phyloP scores from a whole-genome alignment of 2,113 vertebrate species.

The Otis tarda region DNA sequence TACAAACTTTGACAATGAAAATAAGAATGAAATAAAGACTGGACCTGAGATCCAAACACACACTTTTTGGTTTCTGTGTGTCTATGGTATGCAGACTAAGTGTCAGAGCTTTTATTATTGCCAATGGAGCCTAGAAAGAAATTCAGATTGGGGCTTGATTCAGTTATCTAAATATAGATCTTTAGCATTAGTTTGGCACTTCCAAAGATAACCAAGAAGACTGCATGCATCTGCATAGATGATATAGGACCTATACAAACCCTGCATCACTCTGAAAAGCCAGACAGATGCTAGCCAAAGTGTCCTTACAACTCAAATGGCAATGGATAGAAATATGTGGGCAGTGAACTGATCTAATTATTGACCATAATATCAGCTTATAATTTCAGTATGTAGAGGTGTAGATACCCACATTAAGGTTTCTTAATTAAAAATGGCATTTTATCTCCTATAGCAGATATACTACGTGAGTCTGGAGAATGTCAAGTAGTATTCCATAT shows the following conservation, averaged over 20 bases:
- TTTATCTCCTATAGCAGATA: neutral
- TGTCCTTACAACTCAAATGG: neutral
- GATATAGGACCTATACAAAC: neutral
- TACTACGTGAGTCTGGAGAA: neutral
- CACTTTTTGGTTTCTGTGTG: neutral
- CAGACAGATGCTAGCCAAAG: neutral
- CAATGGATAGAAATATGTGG: neutral
- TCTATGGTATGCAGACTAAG: neutral
- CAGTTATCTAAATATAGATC: neutral
- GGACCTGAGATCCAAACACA: neutral
- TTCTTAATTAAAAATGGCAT: neutral
- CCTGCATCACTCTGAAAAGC: neutral
- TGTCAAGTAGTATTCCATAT: neutral
- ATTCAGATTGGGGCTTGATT: neutral
- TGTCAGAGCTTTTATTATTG: neutral
- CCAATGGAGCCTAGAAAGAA: neutral
- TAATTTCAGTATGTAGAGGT: neutral
- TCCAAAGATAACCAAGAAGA: neutral
- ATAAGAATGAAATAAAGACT: neutral
- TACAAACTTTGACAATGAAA: neutral
- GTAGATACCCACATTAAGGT: rapidly evolving
- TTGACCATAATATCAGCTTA: neutral
- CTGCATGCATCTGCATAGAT: neutral
- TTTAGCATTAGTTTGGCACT: neutral
- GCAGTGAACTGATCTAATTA: neutral